Percentiles rank a stretch among this genome's conserved stretches.
These are phyloP conservation scores for Drosophila hamatofila DNA, from an alignment of 2,888 invertebrate species.

Conservation along the genomic window DNA sequence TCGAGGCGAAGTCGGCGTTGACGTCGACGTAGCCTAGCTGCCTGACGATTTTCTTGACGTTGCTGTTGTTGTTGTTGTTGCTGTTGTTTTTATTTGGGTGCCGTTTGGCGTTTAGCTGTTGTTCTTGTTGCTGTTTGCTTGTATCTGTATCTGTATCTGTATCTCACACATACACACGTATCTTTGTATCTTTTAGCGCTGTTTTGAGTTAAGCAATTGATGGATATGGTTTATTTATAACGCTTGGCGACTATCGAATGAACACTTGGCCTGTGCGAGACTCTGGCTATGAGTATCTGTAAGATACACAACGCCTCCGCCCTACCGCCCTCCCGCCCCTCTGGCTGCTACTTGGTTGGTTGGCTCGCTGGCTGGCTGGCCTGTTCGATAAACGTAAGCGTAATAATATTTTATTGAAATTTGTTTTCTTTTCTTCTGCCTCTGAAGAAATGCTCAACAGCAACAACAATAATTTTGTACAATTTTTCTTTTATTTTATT, in stretches of 20 bases:
- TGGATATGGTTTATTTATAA: conserved; percentile 84
- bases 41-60: conserved; percentile 75
- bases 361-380: conserved; percentile 13
- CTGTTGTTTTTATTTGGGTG: conserved; percentile 65
- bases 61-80: conserved; percentile 54
- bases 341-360: conserved; percentile 16
- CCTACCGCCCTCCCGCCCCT: too few species aligned
- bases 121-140: conserved; percentile 50
- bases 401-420: conserved; percentile 85
- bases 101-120: conserved; percentile 57
- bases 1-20: conserved; percentile 54
- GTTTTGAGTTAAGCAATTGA: conserved; percentile 84
- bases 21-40: conserved; percentile 37
- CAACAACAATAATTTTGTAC: conserved; percentile 47
- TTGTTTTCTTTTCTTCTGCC: conserved; percentile 68
- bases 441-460: conserved; percentile 52
- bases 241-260: conserved; percentile 80
- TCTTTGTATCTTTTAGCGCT: conserved; percentile 81
- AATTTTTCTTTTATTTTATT: conserved; percentile 61
- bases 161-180: conserved; percentile 50
- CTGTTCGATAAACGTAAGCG: conserved; percentile 82
- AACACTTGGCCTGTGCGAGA: conserved; percentile 68
- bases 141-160: conserved; percentile 65
- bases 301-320: conserved; percentile 64
- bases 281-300: conserved; percentile 66